Base-by-base conservation (phyloP, 2,797 vertebrate genomes). In the Aphelocoma californica region DNA sequence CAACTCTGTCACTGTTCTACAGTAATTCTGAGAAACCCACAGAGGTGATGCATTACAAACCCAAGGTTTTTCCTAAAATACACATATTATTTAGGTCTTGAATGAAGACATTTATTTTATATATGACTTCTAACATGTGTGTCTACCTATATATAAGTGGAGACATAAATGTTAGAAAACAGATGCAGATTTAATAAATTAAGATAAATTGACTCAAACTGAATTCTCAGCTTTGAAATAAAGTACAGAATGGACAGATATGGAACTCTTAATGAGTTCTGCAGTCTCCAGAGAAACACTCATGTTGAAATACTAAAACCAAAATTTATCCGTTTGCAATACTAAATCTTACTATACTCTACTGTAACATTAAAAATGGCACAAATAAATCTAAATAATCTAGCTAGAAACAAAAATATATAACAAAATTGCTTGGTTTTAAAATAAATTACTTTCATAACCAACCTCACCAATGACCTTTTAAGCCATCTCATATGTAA, bases 171-270 rank as follows among this genome's bases (percentile, higher is more conserved):
- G 14, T 38, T 50, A 48, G 12, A 88, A 90, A 15, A 50, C 19
- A 74, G 56, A 85, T 47, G 38, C 7, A 58, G 29, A 80, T 80
- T 86, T 81, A 87, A 31, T 58, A 86, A 67, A 53, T 83, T 80
- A 81, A 70, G 25, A 85, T 57, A 65, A 82, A 86, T 40, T 69
- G 25, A n/a, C 36, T 48, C 61, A 65, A 86, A 78, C 12, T 51
- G 44, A 91, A 88, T 81, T 42, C 10, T 19, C 53, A 74, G 32
- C 65, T 86, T 90, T 74, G 50, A 96, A 94, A 89, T 82, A n/a
- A 89, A 94, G 65, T 40, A 75, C 18, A 54, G 31, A 92, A 85
- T 9, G 71, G 61, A 61, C 38, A 81, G 19, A 78, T 31, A 57
- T 0, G 29, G 51, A 90, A 70, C 14, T 38, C 29, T 2, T n/a